Conservation (phyloP, 2,797 vertebrate species). For the Rhinatrema bivittatum region DNA sequence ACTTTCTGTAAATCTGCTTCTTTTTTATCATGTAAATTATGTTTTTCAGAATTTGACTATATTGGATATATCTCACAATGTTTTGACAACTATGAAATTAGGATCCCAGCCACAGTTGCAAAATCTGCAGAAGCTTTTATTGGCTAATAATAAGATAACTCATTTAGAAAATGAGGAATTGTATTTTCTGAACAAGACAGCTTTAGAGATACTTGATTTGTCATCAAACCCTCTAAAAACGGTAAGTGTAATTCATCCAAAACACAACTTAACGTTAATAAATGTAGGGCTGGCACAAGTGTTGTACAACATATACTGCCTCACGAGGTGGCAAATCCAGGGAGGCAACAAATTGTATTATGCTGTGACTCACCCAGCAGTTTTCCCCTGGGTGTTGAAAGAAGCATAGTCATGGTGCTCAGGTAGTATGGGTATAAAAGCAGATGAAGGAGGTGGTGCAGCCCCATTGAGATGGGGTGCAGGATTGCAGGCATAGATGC, state of each 20-base stretch:
- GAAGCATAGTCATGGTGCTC: no score
- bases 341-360: no score
- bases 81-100: constrained; percentile 64
- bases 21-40: no score
- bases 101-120: constrained; percentile 65
- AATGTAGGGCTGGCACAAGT: neutral
- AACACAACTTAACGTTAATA: neutral
- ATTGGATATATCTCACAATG: constrained; percentile 80
- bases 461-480: no score
- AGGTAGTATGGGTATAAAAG: no score
- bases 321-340: no score
- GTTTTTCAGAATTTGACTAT: constrained; percentile 62
- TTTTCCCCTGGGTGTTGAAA: no score
- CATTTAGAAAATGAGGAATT: constrained; percentile 67
- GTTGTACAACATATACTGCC: no score
- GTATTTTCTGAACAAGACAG: constrained; percentile 63
- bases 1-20: no score
- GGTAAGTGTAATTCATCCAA: constrained; percentile 50
- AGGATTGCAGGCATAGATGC: no score
- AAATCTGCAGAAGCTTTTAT: constrained; percentile 60
- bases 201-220: constrained; percentile 67
- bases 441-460: no score
- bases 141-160: constrained; percentile 63
- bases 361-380: no score
- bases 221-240: constrained; percentile 66